These are phyloP conservation scores for Colius striatus DNA, from an alignment of 2,113 vertebrate species.

Conservation along the genomic window DNA sequence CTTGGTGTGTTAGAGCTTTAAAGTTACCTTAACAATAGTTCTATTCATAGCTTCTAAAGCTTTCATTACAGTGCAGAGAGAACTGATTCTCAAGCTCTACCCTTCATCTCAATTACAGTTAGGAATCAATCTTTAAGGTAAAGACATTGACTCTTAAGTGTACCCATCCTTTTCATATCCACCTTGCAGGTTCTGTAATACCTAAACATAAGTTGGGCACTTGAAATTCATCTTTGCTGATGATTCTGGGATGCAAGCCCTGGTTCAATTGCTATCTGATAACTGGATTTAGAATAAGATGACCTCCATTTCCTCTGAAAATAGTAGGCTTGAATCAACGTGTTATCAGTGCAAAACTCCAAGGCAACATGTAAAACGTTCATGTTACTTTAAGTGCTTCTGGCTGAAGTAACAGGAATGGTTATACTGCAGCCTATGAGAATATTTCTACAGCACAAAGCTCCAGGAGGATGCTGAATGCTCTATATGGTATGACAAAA, in stretches of 20 bases:
- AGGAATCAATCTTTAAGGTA: not conserved
- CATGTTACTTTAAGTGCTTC: not conserved
- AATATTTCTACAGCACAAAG: not conserved
- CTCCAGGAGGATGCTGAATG: not conserved
- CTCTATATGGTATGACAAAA: not conserved
- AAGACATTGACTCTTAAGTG: not conserved
- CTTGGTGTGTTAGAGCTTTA: conserved; percentile 48
- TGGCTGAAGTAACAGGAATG: not conserved
- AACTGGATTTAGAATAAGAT: not conserved
- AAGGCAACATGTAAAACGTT: not conserved
- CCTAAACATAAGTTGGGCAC: not conserved
- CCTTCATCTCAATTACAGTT: not conserved
- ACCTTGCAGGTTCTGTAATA: not conserved
- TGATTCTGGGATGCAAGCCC: not conserved
- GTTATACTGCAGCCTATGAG: not conserved
- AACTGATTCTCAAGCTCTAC: not conserved
- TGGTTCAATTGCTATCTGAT: not conserved
- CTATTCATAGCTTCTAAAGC: conserved; percentile 47
- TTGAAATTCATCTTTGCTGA: not conserved
- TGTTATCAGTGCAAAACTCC: not conserved
- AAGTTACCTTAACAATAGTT: conserved; percentile 63
- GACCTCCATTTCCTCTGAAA: not conserved
- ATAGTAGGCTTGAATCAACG: not conserved
- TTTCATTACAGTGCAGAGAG: not conserved
- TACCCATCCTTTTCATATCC: not conserved